These are phyloP conservation scores for Caranx melampygus DNA, from an alignment of 2,113 vertebrate species.

Conservation along the genomic window DNA sequence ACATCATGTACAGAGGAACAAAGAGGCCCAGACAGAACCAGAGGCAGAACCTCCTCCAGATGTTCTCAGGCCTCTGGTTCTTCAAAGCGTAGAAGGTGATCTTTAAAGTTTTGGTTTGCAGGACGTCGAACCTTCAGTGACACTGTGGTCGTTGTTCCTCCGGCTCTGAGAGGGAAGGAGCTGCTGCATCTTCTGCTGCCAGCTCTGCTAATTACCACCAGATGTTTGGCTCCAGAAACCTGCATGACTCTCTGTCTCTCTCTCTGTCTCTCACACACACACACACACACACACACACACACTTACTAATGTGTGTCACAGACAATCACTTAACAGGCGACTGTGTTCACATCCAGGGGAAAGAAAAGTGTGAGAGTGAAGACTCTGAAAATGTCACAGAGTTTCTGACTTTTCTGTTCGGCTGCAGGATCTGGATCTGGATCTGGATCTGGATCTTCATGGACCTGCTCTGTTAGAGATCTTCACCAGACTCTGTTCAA, in stretches of 20 bases:
- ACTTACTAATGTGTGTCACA: slow-evolving; percentile 30
- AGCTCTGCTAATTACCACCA: slow-evolving; percentile 25
- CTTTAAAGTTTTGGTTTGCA: too few species aligned
- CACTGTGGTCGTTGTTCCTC: too few species aligned
- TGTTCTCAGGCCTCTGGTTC: too few species aligned
- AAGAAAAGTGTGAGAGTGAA: background rate
- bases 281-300: background rate
- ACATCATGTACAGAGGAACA: too few species aligned
- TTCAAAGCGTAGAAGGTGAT: too few species aligned
- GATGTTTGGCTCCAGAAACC: slow-evolving; percentile 37
- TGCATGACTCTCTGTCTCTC: background rate
- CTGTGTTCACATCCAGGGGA: slow-evolving; percentile 26
- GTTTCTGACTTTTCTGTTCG: background rate
- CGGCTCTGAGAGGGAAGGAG: background rate
- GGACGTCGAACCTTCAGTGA: too few species aligned
- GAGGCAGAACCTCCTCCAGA: background rate
- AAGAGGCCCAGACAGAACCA: background rate
- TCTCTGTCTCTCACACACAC: background rate
- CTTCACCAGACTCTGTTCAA: background rate
- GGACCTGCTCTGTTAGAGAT: background rate
- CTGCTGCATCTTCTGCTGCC: slow-evolving; percentile 11
- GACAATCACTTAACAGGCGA: slow-evolving; percentile 21
- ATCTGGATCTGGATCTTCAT: background rate
- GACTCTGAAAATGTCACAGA: slow-evolving; percentile 14
- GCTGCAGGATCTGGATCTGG: background rate